A percentile compares a stretch with the other conserved stretches of the same genome.
These are phyloP conservation scores for Piaya cayana DNA, from an alignment of 2,113 vertebrate species.

Conservation along the genomic window DNA sequence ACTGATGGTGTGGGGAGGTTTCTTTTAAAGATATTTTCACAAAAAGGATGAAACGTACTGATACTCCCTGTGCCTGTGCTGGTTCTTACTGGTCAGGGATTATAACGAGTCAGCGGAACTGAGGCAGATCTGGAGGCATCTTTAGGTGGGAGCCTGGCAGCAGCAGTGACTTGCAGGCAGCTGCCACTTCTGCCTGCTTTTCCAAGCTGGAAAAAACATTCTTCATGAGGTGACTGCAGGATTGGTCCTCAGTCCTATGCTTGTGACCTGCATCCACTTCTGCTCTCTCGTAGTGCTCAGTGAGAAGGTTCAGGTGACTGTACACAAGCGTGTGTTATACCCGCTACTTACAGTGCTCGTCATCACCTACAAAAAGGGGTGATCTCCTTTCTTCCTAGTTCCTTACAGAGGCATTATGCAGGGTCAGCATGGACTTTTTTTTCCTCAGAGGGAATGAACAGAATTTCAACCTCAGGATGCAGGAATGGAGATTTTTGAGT, in stretches of 20 bases:
- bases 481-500: neutral
- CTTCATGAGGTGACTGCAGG: neutral
- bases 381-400: neutral
- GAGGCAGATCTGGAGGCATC: neutral
- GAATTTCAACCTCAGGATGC: neutral
- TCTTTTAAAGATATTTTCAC: neutral
- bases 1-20: neutral
- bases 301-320: neutral
- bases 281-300: neutral
- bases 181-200: neutral
- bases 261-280: too few species aligned
- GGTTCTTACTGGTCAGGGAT: neutral
- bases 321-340: neutral
- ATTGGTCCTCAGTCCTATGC: neutral
- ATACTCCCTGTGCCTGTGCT: neutral
- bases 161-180: neutral
- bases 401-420: neutral
- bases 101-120: neutral
- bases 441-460: neutral
- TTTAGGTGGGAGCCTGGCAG: neutral
- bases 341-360: neutral
- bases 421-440: neutral
- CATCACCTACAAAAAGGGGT: accelerated
- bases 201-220: neutral
- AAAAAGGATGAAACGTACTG: neutral